A percentile compares a stretch with the other conserved stretches of the same genome.
Conservation (phyloP, 2,797 vertebrate genomes). For the Denticeps clupeoides region DNA sequence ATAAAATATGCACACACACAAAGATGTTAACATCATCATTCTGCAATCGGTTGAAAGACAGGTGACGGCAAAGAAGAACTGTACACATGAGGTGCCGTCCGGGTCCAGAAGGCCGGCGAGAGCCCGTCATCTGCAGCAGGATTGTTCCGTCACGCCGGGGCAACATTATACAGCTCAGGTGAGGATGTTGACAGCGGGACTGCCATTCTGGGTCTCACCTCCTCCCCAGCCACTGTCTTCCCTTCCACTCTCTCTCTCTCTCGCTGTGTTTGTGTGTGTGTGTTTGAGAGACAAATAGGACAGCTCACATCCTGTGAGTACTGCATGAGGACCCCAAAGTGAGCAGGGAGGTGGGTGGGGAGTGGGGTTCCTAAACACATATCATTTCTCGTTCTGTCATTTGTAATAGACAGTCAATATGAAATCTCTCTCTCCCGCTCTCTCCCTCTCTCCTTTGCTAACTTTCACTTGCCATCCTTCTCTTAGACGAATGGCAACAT, state of each 20-base stretch:
- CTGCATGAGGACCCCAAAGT: conserved; percentile 7
- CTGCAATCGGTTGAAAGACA: too few species aligned
- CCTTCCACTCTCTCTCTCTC: neutral
- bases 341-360: neutral
- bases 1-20: too few species aligned
- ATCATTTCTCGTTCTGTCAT: conserved; percentile 21
- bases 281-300: conserved; percentile 7
- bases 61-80: too few species aligned
- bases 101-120: too few species aligned
- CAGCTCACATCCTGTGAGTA: conserved; percentile 6
- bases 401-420: conserved; percentile 25
- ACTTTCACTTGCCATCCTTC: neutral
- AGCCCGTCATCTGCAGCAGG: too few species aligned
- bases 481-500: conserved; percentile 26
- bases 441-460: neutral
- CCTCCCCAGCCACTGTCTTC: neutral
- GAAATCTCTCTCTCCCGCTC: conserved; percentile 12
- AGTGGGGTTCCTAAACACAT: conserved; percentile 11
- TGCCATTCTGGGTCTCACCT: neutral
- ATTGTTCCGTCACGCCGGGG: too few species aligned
- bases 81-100: too few species aligned
- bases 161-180: too few species aligned
- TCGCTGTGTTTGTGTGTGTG: conserved; percentile 9
- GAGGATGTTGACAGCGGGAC: too few species aligned
- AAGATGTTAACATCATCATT: too few species aligned